Percentiles rank a stretch among this genome's conserved stretches.
phyloP scores from a whole-genome alignment of 1,140 invertebrate species.

The Brachionus manjavacas region DNA sequence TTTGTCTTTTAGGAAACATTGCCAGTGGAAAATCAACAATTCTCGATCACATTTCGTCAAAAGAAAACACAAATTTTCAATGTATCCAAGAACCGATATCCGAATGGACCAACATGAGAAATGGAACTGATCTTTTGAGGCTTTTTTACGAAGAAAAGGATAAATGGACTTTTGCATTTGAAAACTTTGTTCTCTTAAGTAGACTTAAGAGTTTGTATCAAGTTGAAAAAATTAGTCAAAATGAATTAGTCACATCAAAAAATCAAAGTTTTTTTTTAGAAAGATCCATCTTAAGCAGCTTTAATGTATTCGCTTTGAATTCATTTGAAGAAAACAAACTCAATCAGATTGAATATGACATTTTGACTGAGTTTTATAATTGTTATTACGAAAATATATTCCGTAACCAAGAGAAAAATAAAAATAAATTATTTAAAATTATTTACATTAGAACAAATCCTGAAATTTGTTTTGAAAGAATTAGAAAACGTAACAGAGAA shows the following conservation, averaged over 20 bases:
- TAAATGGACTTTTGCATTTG: conserved; percentile 26
- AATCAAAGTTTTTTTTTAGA: conserved; percentile 20
- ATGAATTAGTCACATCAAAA: background rate
- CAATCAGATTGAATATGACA: conserved; percentile 32
- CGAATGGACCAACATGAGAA: conserved; percentile 39
- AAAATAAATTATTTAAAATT: background rate
- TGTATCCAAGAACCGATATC: conserved; percentile 33
- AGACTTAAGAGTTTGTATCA: conserved; percentile 31
- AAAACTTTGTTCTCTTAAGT: conserved; percentile 34
- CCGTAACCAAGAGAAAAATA: background rate
- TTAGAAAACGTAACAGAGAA: conserved; percentile 18
- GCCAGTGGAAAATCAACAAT: conserved; percentile 37
- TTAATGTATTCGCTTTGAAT: conserved; percentile 20
- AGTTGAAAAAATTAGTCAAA: background rate
- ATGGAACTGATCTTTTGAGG: background rate
- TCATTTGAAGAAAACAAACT: conserved; percentile 26
- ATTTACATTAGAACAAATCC: conserved; percentile 25
- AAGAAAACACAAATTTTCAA: background rate
- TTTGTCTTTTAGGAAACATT: conserved; percentile 17
- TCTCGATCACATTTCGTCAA: conserved; percentile 2
- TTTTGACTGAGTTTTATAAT: background rate
- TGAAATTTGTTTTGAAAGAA: conserved; percentile 5
- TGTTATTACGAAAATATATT: background rate
- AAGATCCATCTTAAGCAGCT: conserved; percentile 34
- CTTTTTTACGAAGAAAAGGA: conserved; percentile 32